phyloP scores from a whole-genome alignment of 2,888 invertebrate species.

The Andrena haemorrhoa region DNA sequence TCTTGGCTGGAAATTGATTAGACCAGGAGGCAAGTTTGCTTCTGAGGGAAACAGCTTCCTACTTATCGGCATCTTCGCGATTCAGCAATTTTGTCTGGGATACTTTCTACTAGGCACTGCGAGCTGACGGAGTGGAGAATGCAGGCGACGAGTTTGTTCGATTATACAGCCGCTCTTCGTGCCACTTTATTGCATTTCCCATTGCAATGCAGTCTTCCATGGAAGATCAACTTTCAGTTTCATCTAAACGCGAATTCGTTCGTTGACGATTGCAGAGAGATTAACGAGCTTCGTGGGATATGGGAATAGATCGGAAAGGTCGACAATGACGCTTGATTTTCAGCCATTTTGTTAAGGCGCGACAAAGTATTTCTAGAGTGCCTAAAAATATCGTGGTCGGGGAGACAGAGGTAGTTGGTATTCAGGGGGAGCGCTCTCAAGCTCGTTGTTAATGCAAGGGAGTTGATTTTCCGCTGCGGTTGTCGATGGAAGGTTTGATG shows the following conservation, averaged over 20 bases:
- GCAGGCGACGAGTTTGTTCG: no score
- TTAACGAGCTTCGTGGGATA: background rate
- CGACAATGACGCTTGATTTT: background rate
- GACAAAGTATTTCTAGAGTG: background rate
- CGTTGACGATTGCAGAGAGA: no score
- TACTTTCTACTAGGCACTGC: no score
- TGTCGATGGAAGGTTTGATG: background rate
- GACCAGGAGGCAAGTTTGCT: background rate
- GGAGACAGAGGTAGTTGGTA: background rate
- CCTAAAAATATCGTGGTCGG: background rate
- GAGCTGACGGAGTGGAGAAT: no score
- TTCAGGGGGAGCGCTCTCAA: constrained; percentile 15
- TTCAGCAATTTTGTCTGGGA: no score
- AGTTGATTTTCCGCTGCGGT: background rate
- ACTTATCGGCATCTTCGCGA: background rate
- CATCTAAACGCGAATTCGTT: no score
- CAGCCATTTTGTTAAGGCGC: background rate
- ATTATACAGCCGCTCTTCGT: no score
- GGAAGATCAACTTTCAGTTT: no score
- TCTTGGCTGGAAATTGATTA: constrained; percentile 17
- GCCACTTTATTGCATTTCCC: no score
- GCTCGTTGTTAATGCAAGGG: background rate
- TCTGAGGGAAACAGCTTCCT: background rate
- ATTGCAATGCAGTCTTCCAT: no score
- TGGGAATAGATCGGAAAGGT: background rate